Base-by-base conservation (phyloP, 2,113 vertebrate genomes). In the Cephalopholis sonnerati region DNA sequence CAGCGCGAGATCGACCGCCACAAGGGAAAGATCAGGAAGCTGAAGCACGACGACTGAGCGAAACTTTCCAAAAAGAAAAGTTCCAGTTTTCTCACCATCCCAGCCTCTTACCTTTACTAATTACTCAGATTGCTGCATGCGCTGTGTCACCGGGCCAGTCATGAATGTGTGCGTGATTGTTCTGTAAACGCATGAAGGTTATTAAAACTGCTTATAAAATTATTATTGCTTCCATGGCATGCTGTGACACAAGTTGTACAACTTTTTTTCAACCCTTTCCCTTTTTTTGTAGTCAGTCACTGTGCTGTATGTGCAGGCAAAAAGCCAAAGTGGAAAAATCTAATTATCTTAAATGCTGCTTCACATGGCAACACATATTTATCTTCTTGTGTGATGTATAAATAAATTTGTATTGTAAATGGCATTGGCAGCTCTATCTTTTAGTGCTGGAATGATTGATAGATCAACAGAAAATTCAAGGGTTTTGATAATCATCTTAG, bases 1-100 rank as follows among this genome's bases (percentile, higher is more conserved):
- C 97, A 98, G 88, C 96, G 96, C 0, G 97, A 98, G 82, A 98
- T 98, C 0, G 97, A 98, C 79, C 96, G 97, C 2, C 97, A 97
- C 70, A 97, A 98, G 95, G 77, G 93, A 63, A 97, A 96, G 82
- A 97, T 99, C 87, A 96, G 96, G 83, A 87, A 94, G 44, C 94
- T 99, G 44, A 96, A 96, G 76, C 20, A 94, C 2, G 93, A 94
- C 0, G 94, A 96, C 89, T 95, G 95, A 86, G 93, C 79, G 3
- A 66, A 86, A 1, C 24, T 50, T 10, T 63, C 10, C 18, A 7
- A 12, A 57, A 74, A 51, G 13, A 72, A 16, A 3, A n/a, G 25
- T 54, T 78, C 1, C 51, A 16, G 25, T 57, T 57, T 50, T 62
- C 24, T 74, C 54, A 69, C 29, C 4, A 7, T 27, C 7, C 24